These are phyloP conservation scores for Gobiocypris rarus DNA, from an alignment of 2,113 vertebrate species.

Conservation along the genomic window DNA sequence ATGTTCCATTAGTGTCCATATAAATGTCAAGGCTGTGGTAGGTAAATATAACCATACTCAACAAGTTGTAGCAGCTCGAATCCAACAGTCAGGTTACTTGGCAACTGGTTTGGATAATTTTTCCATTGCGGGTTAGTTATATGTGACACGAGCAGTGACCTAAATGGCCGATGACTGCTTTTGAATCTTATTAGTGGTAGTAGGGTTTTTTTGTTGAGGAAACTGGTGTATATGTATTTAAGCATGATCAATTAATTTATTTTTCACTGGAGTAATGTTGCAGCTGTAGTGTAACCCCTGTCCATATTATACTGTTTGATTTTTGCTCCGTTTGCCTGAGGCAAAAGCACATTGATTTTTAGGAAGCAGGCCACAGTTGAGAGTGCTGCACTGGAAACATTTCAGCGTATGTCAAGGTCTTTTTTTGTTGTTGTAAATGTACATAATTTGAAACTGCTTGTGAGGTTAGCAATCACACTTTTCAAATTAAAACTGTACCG, in stretches of 20 bases:
- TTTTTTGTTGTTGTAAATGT: background rate
- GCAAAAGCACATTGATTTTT: constrained; percentile 10
- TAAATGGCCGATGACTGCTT: background rate
- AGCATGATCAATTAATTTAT: background rate
- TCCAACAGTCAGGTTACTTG: constrained; percentile 9
- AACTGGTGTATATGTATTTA: background rate
- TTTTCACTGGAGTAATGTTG: background rate
- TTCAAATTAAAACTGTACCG: background rate
- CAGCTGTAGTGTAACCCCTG: background rate
- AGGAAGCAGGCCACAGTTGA: background rate
- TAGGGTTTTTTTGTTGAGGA: too few species aligned
- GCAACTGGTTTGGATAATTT: background rate
- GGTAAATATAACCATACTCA: background rate
- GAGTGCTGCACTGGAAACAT: background rate
- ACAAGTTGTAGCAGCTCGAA: background rate
- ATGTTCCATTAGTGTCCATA: background rate
- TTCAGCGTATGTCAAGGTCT: background rate
- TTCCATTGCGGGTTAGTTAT: constrained; percentile 18
- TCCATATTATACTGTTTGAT: background rate
- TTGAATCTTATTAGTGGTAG: background rate
- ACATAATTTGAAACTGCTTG: background rate
- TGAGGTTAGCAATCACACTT: background rate
- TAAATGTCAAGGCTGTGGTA: constrained; percentile 28
- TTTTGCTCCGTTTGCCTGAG: background rate
- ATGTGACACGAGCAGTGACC: background rate